Conservation (phyloP, 1,140 invertebrate species). For the Formica exsecta region DNA sequence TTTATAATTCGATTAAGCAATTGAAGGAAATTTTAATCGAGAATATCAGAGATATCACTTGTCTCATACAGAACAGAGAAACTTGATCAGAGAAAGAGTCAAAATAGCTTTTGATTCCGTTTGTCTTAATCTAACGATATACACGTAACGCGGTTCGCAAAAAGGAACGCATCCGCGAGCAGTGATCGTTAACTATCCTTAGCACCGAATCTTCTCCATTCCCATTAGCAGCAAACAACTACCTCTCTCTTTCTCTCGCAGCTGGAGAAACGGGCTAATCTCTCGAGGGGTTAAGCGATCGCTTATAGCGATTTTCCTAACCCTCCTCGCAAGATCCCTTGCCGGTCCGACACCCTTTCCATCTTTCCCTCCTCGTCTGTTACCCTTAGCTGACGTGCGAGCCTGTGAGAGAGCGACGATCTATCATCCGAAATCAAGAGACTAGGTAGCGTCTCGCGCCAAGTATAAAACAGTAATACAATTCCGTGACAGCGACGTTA, state of each 20-base stretch:
- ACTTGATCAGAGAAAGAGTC: neutral
- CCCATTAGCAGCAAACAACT: conserved; percentile 38
- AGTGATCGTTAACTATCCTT: conserved; percentile 59
- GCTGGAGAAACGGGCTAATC: conserved; percentile 44
- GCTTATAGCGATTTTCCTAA: conserved; percentile 63
- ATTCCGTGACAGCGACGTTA: no score
- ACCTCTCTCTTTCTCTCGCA: neutral
- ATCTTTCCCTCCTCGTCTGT: neutral
- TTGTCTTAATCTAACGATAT: conserved; percentile 50
- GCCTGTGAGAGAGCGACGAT: conserved; percentile 58
- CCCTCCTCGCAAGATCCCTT: conserved; percentile 53
- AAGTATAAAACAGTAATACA: no score
- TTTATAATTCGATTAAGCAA: neutral
- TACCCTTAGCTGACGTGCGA: conserved; percentile 17
- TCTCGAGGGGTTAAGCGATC: conserved; percentile 63
- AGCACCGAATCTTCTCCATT: conserved; percentile 56
- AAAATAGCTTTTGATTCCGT: conserved; percentile 17
- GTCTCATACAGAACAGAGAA: neutral
- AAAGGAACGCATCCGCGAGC: conserved; percentile 43
- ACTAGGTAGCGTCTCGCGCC: no score
- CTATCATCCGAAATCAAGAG: conserved; percentile 68
- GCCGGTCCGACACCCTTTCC: conserved; percentile 39
- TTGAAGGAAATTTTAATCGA: neutral
- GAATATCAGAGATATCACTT: conserved; percentile 4
- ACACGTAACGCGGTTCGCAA: neutral